Base-by-base conservation (phyloP, 2,888 invertebrate species). In the Cyrtodaria siliqua region DNA sequence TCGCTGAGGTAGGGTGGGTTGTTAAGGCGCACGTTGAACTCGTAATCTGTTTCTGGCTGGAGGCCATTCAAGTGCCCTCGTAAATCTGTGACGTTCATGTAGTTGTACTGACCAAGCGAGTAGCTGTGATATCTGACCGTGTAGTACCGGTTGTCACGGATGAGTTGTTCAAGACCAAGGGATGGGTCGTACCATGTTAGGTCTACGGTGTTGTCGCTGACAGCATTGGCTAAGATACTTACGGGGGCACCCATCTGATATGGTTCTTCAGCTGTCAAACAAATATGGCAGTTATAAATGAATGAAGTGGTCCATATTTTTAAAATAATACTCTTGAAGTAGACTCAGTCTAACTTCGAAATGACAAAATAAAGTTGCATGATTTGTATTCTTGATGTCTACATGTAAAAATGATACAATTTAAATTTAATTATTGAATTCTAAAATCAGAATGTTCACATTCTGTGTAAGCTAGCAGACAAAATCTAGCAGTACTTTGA, bases 1-100 rank as follows among this genome's bases (percentile, higher is more conserved):
- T 80, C 66, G 62, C 72, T 73, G 14, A 73, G 73, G 63, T 73
- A 76, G 3, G 80, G 80, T n/a, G 80, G 80, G 49, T 80, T 56
- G 33, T 76, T 80, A 33, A 72, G 72, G 23, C 80, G 76, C 3
- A 80, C 66, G 47, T 57, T 69, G 42, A 80, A 80, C 44, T 69
- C 49, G 27, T 80, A 80, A 24, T 72, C 73, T n/a, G 73, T 80
- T 23, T 70, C 73, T 0, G 69, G 9, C 6, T 27, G 56, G 6
- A 80, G 73, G 8, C 55, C 60, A n/a, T 62, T 47, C 12, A 80
- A 47, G 8, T 23, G 40, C 14, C 42, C 66, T 4, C 73, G n/a
- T 3, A 72, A 47, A 24, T 80, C 76, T 18, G 80, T 80, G 6
- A 70, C 64, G 49, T 80, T 76, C 56, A 62, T 16, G 33, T 80